Evolutionary conservation across 2,797 vertebrate genomes (phyloP).

Genomic region (Pristis pectinata): DNA sequence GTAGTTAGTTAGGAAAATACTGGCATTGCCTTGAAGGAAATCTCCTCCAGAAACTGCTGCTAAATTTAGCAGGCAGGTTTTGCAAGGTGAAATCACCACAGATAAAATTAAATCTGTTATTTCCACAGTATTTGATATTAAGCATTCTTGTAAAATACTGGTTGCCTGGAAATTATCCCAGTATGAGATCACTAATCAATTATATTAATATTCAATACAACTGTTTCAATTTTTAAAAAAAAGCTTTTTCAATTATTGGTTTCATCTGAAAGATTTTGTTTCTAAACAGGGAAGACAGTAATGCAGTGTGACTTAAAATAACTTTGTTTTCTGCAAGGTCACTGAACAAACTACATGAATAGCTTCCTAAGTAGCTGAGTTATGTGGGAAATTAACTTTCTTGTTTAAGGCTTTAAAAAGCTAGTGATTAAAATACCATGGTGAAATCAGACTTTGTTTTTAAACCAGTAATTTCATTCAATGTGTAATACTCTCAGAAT

Average conservation of each 20-base stretch:
- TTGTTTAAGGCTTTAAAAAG: background rate
- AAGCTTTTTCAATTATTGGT: background rate
- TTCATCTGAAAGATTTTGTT: background rate
- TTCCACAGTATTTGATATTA: background rate
- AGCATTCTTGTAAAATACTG: background rate
- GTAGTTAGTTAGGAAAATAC: background rate
- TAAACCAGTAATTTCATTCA: background rate
- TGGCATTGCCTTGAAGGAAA: background rate
- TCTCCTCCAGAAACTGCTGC: background rate
- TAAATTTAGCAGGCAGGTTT: background rate
- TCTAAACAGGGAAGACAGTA: background rate
- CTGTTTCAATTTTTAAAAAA: background rate
- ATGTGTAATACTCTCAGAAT: background rate
- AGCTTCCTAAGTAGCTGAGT: constrained; percentile 9
- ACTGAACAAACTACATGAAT: background rate
- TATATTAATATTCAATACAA: background rate
- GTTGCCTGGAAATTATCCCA: background rate
- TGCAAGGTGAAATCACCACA: background rate
- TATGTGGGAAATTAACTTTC: constrained; percentile 4
- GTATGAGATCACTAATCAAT: background rate
- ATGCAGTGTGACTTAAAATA: background rate
- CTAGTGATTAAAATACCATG: background rate
- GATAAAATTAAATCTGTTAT: background rate
- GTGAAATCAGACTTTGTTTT: background rate
- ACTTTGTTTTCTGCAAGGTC: background rate